These are phyloP conservation scores for Apamea sordens DNA, from an alignment of 2,888 invertebrate species.

Conservation along the genomic window DNA sequence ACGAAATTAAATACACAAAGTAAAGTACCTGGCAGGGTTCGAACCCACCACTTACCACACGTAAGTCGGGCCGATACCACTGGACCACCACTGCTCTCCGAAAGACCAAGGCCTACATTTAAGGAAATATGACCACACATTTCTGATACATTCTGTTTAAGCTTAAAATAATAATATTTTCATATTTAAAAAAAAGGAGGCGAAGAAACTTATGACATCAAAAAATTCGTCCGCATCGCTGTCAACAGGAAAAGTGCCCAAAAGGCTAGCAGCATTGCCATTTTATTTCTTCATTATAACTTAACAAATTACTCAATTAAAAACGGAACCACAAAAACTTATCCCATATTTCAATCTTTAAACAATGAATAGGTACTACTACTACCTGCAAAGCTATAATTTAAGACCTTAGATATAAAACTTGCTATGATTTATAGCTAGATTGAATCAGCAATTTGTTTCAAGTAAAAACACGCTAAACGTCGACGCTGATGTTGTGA, in stretches of 20 bases:
- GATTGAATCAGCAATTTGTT: conserved; percentile 62
- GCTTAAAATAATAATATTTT: no score
- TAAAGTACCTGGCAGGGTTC: no score
- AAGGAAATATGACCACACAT: no score
- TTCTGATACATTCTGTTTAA: no score
- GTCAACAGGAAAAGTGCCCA: background rate
- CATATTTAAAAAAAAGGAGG: no score
- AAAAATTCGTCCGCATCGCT: background rate
- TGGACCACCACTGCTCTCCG: no score
- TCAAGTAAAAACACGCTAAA: conserved; percentile 52
- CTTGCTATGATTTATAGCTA: conserved; percentile 48
- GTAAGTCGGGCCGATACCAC: no score
- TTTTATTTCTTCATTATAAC: background rate
- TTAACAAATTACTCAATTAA: background rate
- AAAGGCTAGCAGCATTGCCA: no score
- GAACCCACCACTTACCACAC: no score
- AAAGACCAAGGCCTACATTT: no score
- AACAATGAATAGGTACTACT: background rate
- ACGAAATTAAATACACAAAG: no score
- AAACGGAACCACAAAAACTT: background rate
- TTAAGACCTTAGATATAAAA: conserved; percentile 25
- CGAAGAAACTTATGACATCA: background rate
- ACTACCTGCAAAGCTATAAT: conserved; percentile 4
- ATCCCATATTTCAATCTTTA: conserved; percentile 20
- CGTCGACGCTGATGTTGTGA: conserved; percentile 59